A percentile compares a stretch with the other conserved stretches of the same genome.
Evolutionary conservation across 2,113 vertebrate genomes (phyloP).

Genomic region (Zosterops japonicus): DNA sequence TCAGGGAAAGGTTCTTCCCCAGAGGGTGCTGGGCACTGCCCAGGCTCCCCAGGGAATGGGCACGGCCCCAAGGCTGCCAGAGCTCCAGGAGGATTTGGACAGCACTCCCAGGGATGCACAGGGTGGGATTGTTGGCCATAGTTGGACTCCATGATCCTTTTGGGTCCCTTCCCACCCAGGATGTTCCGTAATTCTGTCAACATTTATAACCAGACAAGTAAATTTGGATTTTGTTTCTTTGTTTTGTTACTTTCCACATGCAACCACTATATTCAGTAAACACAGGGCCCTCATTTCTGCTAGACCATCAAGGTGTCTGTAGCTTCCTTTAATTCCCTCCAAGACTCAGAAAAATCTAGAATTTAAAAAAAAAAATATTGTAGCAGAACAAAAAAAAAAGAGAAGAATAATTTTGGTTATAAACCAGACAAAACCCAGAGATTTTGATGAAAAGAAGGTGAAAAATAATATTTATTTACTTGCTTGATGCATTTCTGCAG

Average conservation of each 20-base stretch:
- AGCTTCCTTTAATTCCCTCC: neutral
- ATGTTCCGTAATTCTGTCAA: neutral
- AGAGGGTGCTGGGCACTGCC: neutral
- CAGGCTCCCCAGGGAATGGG: neutral
- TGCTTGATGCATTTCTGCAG: neutral
- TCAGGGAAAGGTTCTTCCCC: neutral
- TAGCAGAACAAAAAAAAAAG: neutral
- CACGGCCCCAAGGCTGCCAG: neutral
- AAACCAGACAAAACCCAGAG: neutral
- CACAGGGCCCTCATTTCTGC: neutral
- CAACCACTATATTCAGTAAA: neutral
- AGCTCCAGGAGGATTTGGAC: neutral
- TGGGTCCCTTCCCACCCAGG: neutral
- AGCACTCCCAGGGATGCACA: fast-evolving
- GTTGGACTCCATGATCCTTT: fast-evolving
- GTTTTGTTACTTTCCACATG: neutral
- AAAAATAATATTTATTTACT: fast-evolving
- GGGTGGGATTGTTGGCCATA: neutral
- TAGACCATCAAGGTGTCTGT: neutral
- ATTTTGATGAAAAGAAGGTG: neutral
- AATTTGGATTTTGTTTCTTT: neutral
- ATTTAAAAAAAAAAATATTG: neutral
- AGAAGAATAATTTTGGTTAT: neutral
- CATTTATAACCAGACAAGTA: neutral
- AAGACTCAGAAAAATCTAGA: neutral